A percentile compares a stretch with the other conserved stretches of the same genome.
phyloP scores from a whole-genome alignment of 2,888 invertebrate species.

The Ectemnius continuus region DNA sequence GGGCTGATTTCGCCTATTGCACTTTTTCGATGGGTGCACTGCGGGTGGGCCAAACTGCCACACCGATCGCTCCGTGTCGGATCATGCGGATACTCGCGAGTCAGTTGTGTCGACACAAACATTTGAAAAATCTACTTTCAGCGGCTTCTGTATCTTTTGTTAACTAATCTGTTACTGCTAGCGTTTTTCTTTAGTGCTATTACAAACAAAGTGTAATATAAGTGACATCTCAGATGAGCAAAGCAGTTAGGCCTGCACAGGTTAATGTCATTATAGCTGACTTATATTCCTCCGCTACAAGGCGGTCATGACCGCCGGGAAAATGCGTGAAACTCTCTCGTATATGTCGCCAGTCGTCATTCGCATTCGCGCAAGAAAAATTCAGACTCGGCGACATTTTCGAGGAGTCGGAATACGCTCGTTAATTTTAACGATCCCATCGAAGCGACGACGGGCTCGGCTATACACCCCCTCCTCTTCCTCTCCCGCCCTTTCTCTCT shows the following conservation, averaged over 20 bases:
- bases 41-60: background rate
- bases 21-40: background rate
- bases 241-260: no score
- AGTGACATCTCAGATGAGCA: no score
- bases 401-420: constrained; percentile 55
- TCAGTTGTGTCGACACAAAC: no score
- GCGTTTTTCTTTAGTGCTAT: no score
- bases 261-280: no score
- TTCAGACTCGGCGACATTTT: constrained; percentile 54
- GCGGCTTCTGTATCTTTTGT: no score
- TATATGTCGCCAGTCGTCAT: constrained; percentile 1
- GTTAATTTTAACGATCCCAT: constrained; percentile 64
- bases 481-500: no score
- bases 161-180: no score
- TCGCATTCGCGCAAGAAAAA: constrained; percentile 43
- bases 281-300: no score
- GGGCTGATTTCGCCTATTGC: constrained; percentile 8
- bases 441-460: constrained; percentile 44
- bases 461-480: constrained; percentile 15
- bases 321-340: background rate
- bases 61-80: background rate
- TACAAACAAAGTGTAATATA: no score
- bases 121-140: no score
- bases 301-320: background rate
- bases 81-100: no score